Evolutionary conservation across 2,888 invertebrate genomes (phyloP).

Genomic region (Syrphus vitripennis): DNA sequence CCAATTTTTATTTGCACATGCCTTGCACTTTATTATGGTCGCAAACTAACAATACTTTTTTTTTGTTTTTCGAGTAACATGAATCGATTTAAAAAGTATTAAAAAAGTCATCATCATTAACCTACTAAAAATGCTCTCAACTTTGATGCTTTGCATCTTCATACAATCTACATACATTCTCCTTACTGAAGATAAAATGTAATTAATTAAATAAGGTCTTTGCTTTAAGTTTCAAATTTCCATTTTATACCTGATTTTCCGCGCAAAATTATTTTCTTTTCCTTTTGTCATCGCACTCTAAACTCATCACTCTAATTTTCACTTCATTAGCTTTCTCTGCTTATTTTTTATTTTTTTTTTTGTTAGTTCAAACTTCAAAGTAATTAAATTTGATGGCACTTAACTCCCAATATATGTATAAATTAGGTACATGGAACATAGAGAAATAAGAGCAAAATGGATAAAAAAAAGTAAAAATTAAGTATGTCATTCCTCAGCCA

Average conservation of each 20-base stretch:
- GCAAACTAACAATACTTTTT: too few species aligned
- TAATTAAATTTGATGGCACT: conserved; percentile 57
- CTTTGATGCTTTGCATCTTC: neutral
- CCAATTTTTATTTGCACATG: neutral
- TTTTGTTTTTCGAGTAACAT: too few species aligned
- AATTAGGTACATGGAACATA: neutral
- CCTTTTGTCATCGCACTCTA: neutral
- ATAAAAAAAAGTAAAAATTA: neutral
- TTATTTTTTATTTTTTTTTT: too few species aligned
- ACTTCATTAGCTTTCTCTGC: conserved; percentile 54
- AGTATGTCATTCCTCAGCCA: neutral
- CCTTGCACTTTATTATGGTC: too few species aligned
- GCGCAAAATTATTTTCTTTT: neutral
- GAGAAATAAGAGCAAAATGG: neutral
- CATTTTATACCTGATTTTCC: conserved; percentile 13
- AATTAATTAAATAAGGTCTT: conserved; percentile 54
- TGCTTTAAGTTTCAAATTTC: conserved; percentile 52
- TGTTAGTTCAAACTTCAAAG: neutral
- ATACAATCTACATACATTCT: neutral
- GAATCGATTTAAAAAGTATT: too few species aligned
- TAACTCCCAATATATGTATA: neutral
- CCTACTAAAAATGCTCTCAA: neutral
- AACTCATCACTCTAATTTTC: conserved; percentile 2
- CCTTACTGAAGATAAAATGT: conserved; percentile 11
- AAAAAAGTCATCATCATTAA: neutral